phyloP scores from a whole-genome alignment of 2,113 vertebrate genomes.

The Channa argus region DNA sequence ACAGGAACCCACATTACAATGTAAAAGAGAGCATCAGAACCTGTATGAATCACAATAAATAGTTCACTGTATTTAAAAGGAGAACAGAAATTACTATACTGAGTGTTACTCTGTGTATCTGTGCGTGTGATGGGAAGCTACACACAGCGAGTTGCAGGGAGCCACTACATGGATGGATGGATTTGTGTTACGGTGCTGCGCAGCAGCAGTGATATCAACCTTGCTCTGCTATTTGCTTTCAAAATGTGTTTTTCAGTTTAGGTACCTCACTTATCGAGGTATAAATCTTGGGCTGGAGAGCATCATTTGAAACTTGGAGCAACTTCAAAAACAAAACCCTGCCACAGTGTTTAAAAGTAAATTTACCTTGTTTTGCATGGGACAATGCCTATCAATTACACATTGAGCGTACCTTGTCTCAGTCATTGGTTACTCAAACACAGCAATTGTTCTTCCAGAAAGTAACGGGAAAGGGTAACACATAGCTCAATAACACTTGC shows the following conservation, averaged over 20 bases:
- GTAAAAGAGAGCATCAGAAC: constrained; percentile 13
- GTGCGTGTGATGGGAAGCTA: neutral
- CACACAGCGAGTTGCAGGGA: constrained; percentile 49
- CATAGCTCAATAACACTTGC: constrained; percentile 76
- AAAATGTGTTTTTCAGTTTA: constrained; percentile 44
- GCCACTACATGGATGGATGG: constrained; percentile 46
- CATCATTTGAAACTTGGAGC: constrained; percentile 12
- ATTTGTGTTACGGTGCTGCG: constrained; percentile 54
- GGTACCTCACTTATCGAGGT: constrained; percentile 33
- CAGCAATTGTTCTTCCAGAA: constrained; percentile 79
- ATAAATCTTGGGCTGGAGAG: constrained; percentile 26
- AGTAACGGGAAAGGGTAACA: constrained; percentile 66
- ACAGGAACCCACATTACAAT: constrained; percentile 19
- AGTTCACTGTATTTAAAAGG: constrained; percentile 18
- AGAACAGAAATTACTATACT: constrained; percentile 5
- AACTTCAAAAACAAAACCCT: constrained; percentile 22
- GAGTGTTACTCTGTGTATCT: neutral
- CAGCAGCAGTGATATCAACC: constrained; percentile 46
- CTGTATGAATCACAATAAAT: constrained; percentile 19
- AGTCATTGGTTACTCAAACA: constrained; percentile 76
- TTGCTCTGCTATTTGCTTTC: constrained; percentile 56
- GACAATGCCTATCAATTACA: constrained; percentile 64
- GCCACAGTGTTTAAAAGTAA: constrained; percentile 30
- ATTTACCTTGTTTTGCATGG: constrained; percentile 49
- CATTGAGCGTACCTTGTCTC: constrained; percentile 61